Conservation (phyloP, 2,797 vertebrate species). For the Spondyliosoma cantharus region DNA sequence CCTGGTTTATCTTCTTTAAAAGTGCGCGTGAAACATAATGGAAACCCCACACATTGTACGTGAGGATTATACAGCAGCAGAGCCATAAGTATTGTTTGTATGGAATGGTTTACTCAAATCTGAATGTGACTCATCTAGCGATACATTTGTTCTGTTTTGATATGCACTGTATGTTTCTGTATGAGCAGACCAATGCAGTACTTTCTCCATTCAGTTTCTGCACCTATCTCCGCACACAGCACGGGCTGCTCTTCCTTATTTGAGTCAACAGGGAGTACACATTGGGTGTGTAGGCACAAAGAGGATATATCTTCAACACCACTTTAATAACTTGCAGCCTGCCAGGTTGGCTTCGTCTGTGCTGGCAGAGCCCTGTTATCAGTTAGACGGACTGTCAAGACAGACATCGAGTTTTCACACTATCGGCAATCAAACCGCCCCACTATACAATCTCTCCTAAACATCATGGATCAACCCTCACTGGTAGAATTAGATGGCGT, state of each 20-base stretch:
- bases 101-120: conserved; percentile 16
- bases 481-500: conserved; percentile 67
- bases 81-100: conserved; percentile 3
- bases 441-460: conserved; percentile 62
- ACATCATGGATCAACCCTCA: conserved; percentile 71
- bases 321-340: conserved; percentile 64
- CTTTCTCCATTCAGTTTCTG: conserved; percentile 27
- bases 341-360: conserved; percentile 61
- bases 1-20: background rate
- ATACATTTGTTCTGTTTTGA: background rate
- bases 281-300: conserved; percentile 40
- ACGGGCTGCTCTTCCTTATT: conserved; percentile 31
- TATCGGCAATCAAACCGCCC: conserved; percentile 61
- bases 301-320: conserved; percentile 40
- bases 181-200: background rate
- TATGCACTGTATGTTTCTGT: conserved; percentile 6
- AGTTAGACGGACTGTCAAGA: conserved; percentile 63
- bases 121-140: conserved; percentile 8
- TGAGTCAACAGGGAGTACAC: conserved; percentile 29
- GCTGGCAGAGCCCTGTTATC: conserved; percentile 64
- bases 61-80: conserved; percentile 18
- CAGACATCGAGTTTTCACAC: conserved; percentile 63
- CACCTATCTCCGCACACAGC: conserved; percentile 43
- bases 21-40: conserved; percentile 8
- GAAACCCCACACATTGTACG: background rate